Conservation (phyloP, 35 echinoderm and acorn worm species). For the Heliocidaris tuberculata region DNA sequence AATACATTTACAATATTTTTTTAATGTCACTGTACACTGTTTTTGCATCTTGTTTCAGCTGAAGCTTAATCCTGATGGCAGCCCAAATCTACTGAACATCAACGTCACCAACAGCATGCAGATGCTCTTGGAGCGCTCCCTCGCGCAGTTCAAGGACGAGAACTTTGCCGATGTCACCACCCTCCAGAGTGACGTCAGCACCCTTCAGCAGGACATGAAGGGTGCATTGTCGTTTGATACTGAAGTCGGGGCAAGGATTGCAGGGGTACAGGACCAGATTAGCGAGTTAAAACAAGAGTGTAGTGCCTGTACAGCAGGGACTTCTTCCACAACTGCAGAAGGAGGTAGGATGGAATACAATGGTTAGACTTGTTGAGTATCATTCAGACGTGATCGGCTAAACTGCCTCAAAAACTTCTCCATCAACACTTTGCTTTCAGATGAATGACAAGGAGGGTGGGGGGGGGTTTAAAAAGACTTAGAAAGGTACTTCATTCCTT, state of each 20-base stretch:
- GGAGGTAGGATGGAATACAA: background rate
- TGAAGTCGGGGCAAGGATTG: background rate
- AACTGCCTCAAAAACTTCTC: no score
- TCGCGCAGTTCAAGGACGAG: background rate
- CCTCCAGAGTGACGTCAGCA: background rate
- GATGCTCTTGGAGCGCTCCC: background rate
- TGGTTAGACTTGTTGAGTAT: no score
- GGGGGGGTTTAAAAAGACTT: no score
- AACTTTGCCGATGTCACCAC: background rate
- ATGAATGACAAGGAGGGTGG: no score
- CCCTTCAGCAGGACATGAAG: background rate
- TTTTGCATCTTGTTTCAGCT: background rate
- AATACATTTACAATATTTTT: no score
- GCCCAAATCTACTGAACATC: background rate
- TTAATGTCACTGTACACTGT: background rate
- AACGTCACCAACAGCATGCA: slow-evolving; percentile 1
- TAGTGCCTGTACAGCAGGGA: background rate
- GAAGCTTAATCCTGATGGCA: slow-evolving; percentile 2
- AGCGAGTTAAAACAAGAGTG: background rate
- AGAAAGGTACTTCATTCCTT: no score
- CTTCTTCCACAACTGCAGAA: background rate
- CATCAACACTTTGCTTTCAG: no score
- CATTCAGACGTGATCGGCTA: no score
- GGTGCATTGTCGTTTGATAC: background rate
- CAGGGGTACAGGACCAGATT: background rate